Percentiles rank a stretch among this genome's conserved stretches.
These are phyloP conservation scores for Tachina grossa DNA, from an alignment of 2,888 invertebrate species.

Conservation along the genomic window DNA sequence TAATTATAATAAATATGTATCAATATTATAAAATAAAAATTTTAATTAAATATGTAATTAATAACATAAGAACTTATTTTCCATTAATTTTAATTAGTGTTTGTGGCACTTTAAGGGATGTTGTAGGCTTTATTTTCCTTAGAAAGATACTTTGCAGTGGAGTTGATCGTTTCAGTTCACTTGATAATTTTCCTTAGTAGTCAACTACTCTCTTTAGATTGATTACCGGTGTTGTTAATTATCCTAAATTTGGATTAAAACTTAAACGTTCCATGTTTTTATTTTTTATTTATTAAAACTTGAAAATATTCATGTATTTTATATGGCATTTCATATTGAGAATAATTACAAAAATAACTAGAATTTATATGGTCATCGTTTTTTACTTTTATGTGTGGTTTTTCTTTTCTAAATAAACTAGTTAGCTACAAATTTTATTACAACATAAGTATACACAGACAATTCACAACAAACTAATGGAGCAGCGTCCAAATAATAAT, in stretches of 20 bases:
- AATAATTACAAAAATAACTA: conserved; percentile 71
- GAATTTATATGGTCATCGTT: conserved; percentile 58
- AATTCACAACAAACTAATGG: conserved; percentile 43
- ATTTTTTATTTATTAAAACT: conserved; percentile 64
- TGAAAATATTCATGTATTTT: conserved; percentile 66
- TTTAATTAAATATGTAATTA: neutral
- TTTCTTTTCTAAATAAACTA: conserved; percentile 20
- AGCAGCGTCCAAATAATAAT: conserved; percentile 22
- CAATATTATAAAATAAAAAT: neutral
- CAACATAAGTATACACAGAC: conserved; percentile 56
- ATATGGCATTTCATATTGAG: conserved; percentile 70
- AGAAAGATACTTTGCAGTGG: too few relatives aligned
- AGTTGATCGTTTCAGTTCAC: too few relatives aligned
- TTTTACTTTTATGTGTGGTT: conserved; percentile 32
- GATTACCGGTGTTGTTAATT: neutral
- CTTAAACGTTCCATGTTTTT: neutral
- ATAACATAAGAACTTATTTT: neutral
- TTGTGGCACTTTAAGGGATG: too few relatives aligned
- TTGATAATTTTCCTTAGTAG: too few relatives aligned
- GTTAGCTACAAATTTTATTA: conserved; percentile 48
- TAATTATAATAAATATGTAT: neutral
- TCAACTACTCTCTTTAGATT: too few relatives aligned
- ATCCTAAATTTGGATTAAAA: neutral
- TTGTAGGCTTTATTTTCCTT: too few relatives aligned
- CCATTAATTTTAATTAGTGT: neutral